These are phyloP conservation scores for Medauroidea extradentata DNA, from an alignment of 1,140 invertebrate species.

Conservation along the genomic window DNA sequence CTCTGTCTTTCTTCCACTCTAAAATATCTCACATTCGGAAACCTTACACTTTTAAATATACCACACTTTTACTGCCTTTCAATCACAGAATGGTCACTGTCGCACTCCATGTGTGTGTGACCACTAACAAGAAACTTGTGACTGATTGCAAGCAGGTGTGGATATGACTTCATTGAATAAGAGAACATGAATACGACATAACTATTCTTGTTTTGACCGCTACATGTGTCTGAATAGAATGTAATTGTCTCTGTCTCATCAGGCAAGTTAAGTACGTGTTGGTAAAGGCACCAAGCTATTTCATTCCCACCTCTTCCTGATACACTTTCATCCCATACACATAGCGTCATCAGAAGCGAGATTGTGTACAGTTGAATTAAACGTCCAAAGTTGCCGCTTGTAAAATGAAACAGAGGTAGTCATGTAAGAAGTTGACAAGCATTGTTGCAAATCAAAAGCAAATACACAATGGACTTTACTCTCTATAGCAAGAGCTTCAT, in stretches of 20 bases:
- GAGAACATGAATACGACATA: slow-evolving; percentile 31
- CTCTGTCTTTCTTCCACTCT: too few species aligned
- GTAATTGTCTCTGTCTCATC: slow-evolving; percentile 9
- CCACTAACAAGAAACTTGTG: slow-evolving; percentile 26
- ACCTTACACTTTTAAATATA: too few species aligned
- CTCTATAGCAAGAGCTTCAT: background rate
- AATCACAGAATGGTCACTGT: slow-evolving; percentile 23
- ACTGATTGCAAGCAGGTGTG: slow-evolving; percentile 33
- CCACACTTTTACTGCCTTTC: slow-evolving; percentile 9
- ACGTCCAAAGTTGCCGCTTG: slow-evolving; percentile 15
- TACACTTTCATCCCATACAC: slow-evolving; percentile 25
- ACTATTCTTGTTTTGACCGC: slow-evolving; percentile 27
- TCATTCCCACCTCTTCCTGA: slow-evolving; percentile 19
- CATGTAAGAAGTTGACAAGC: slow-evolving; percentile 12
- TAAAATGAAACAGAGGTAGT: slow-evolving; percentile 12
- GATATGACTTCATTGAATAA: slow-evolving; percentile 29
- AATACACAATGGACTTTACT: background rate
- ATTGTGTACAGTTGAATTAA: slow-evolving; percentile 23
- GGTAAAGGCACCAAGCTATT: slow-evolving; percentile 17
- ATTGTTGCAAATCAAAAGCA: slow-evolving; percentile 18
- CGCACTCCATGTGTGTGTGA: slow-evolving; percentile 32
- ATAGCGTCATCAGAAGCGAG: slow-evolving; percentile 11
- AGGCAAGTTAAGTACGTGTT: slow-evolving; percentile 10
- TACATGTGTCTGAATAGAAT: slow-evolving; percentile 26
- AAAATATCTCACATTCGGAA: too few species aligned